Evolutionary conservation across 2,888 invertebrate species (phyloP).

Genomic region (Nebria brevicollis): DNA sequence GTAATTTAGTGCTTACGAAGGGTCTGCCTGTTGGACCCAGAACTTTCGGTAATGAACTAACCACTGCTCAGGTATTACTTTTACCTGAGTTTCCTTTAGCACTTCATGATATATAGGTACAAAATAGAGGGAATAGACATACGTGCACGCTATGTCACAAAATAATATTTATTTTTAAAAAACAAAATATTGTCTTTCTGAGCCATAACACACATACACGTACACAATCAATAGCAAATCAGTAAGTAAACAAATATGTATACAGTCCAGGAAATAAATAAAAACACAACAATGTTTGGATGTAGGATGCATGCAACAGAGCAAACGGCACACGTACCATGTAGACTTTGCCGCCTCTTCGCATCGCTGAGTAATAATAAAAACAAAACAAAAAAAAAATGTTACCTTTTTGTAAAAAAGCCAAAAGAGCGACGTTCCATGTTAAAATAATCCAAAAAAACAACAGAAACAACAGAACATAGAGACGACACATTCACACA

Average conservation of each 20-base stretch:
- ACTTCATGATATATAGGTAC: too few species aligned
- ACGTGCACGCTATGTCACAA: too few species aligned
- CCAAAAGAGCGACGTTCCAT: constrained; percentile 84
- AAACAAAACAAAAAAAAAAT: constrained; percentile 66
- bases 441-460: constrained; percentile 70
- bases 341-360: constrained; percentile 5
- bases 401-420: constrained; percentile 85
- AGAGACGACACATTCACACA: constrained; percentile 26
- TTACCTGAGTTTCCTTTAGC: too few species aligned
- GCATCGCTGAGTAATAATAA: constrained; percentile 53
- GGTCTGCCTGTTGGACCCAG: too few species aligned
- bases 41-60: too few species aligned
- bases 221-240: too few species aligned
- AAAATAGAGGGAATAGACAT: too few species aligned
- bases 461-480: constrained; percentile 28
- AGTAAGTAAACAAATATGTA: not conserved
- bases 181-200: too few species aligned
- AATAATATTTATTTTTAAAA: too few species aligned
- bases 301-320: not conserved
- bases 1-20: too few species aligned
- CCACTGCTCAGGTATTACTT: too few species aligned
- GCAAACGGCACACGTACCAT: constrained; percentile 32
- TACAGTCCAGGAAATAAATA: not conserved
- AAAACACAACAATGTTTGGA: not conserved
- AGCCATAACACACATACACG: too few species aligned